A percentile compares a stretch with the other conserved stretches of the same genome.
phyloP scores from a whole-genome alignment of 2,888 invertebrate genomes.

The Acleris holmiana region DNA sequence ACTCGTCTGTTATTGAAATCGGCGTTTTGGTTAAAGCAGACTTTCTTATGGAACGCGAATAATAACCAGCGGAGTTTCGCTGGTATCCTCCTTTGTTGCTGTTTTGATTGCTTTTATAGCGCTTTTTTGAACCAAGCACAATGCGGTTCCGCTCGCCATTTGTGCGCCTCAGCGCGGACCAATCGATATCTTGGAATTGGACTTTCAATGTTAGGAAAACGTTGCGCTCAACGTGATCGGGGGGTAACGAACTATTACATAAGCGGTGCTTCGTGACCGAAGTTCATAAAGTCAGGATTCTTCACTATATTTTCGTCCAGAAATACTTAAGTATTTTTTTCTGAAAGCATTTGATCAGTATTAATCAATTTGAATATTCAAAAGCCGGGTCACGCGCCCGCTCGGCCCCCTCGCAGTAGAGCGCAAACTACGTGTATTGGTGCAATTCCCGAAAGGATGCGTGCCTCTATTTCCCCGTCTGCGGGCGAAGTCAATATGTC shows the following conservation, averaged over 20 bases:
- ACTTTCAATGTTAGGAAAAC: constrained; percentile 33
- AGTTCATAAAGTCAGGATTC: constrained; percentile 29
- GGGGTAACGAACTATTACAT: constrained; percentile 31
- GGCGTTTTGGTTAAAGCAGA: constrained; percentile 70
- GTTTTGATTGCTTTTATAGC: constrained; percentile 58
- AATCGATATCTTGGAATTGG: constrained; percentile 29
- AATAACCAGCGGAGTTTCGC: constrained; percentile 60
- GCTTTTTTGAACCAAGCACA: constrained; percentile 43
- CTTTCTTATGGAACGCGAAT: constrained; percentile 63
- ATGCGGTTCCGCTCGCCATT: constrained; percentile 38
- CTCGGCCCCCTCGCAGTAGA: constrained; percentile 43
- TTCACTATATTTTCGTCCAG: constrained; percentile 21
- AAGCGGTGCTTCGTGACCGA: constrained; percentile 34
- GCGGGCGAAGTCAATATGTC: constrained; percentile 76
- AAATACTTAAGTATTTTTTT: constrained; percentile 1
- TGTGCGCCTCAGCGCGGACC: constrained; percentile 19
- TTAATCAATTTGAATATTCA: constrained; percentile 6
- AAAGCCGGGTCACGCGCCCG: constrained; percentile 30
- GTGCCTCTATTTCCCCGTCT: constrained; percentile 64
- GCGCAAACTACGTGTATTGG: constrained; percentile 52
- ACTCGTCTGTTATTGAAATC: constrained; percentile 79
- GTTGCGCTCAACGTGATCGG: constrained; percentile 30
- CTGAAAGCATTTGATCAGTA: not conserved
- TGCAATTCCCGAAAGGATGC: constrained; percentile 74
- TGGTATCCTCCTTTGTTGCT: constrained; percentile 59